A percentile compares a stretch with the other conserved stretches of the same genome.
These are phyloP conservation scores for Antennarius maculatus DNA, from an alignment of 2,797 vertebrate genomes.

Conservation along the genomic window DNA sequence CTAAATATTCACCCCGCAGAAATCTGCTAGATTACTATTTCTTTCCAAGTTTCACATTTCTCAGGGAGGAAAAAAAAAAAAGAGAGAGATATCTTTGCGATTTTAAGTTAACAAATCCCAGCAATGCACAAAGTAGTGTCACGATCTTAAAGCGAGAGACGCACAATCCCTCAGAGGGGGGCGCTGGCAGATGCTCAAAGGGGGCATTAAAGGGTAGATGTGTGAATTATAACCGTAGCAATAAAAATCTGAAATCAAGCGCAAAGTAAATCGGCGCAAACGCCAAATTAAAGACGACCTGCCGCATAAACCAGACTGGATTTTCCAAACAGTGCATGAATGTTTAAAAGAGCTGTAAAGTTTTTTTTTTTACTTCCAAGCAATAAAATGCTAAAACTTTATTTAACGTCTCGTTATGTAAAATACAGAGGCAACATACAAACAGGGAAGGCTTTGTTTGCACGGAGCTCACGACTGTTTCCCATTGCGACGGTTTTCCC, in stretches of 20 bases:
- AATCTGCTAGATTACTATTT: conserved; percentile 70
- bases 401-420: neutral
- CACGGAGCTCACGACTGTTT: neutral
- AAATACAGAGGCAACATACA: conserved; percentile 2
- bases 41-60: conserved; percentile 67
- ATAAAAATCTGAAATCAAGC: conserved; percentile 14
- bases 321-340: no score
- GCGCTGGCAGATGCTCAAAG: conserved; percentile 14
- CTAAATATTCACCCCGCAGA: conserved; percentile 78
- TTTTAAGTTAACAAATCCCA: conserved; percentile 69
- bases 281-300: conserved; percentile 5
- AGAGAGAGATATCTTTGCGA: conserved; percentile 41
- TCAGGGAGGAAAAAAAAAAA: conserved; percentile 21
- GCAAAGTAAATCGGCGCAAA: neutral
- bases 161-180: conserved; percentile 22
- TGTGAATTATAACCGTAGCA: conserved; percentile 28
- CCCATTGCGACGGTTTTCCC: conserved; percentile 12
- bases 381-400: neutral
- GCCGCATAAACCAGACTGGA: conserved; percentile 10
- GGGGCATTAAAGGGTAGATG: conserved; percentile 6
- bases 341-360: no score
- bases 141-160: conserved; percentile 37
- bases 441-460: no score
- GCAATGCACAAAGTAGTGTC: conserved; percentile 33
- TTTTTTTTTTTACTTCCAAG: no score